Evolutionary conservation across 1,140 invertebrate species (phyloP).

Genomic region (Heliconius eleuchia): DNA sequence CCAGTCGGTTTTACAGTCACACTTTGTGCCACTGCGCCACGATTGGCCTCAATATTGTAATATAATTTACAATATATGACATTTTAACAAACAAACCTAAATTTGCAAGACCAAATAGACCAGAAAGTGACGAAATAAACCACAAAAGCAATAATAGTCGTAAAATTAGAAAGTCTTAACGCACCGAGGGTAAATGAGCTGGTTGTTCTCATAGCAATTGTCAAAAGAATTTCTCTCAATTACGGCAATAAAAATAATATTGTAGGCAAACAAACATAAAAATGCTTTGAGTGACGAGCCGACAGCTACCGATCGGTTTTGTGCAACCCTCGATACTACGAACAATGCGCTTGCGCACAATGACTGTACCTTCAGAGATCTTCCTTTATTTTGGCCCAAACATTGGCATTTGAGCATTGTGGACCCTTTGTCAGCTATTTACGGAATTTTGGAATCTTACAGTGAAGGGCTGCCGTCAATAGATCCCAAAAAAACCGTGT

Average conservation of each 20-base stretch:
- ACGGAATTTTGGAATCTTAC: constrained; percentile 73
- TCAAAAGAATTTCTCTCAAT: constrained; percentile 64
- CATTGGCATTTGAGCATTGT: constrained; percentile 75
- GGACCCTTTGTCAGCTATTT: constrained; percentile 69
- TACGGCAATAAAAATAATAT: constrained; percentile 78
- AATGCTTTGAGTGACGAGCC: constrained; percentile 56
- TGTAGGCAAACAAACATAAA: constrained; percentile 61
- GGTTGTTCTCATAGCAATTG: constrained; percentile 49
- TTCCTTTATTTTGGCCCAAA: constrained; percentile 72
- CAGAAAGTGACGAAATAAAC: constrained; percentile 30
- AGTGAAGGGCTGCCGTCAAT: constrained; percentile 56
- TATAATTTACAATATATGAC: neutral
- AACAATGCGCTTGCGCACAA: constrained; percentile 69
- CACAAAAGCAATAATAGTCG: constrained; percentile 45
- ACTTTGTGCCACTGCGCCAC: too few species aligned
- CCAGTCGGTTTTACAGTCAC: too few species aligned
- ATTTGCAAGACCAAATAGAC: neutral
- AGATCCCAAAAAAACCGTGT: constrained; percentile 54
- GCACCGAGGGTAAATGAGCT: constrained; percentile 45
- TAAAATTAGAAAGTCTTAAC: constrained; percentile 69
- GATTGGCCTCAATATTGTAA: too few species aligned
- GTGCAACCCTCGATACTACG: constrained; percentile 55
- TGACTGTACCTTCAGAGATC: constrained; percentile 60
- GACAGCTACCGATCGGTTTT: constrained; percentile 70
- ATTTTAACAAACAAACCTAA: neutral